Evolutionary conservation across 2,113 vertebrate genomes (phyloP).

Genomic region (Podarcis cretensis): DNA sequence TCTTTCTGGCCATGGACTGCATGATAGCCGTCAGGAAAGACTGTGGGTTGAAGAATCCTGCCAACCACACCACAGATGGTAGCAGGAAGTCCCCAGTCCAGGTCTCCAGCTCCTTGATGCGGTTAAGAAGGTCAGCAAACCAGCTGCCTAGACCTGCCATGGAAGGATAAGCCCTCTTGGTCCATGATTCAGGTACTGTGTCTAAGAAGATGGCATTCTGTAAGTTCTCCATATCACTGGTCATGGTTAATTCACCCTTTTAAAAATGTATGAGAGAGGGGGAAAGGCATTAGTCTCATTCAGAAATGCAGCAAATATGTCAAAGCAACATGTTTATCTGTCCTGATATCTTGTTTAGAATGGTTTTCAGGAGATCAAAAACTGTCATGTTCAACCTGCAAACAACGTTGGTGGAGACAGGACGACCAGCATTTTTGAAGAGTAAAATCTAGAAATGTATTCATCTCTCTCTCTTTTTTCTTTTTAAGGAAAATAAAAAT

Average conservation of each 20-base stretch:
- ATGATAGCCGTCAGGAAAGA: conserved; percentile 95
- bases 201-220: conserved; percentile 88
- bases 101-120: conserved; percentile 89
- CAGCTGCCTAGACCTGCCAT: conserved; percentile 84
- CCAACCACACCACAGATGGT: conserved; percentile 87
- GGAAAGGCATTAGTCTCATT: not conserved
- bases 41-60: conserved; percentile 95
- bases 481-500: not conserved
- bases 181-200: conserved; percentile 87
- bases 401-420: not conserved
- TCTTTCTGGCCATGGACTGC: conserved; percentile 89
- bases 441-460: not conserved
- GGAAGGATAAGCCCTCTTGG: conserved; percentile 88
- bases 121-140: conserved; percentile 88
- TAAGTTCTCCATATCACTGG: conserved; percentile 89
- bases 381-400: not conserved
- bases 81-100: conserved; percentile 89
- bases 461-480: not conserved
- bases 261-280: not conserved
- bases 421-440: not conserved
- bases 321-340: not conserved
- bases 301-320: not conserved
- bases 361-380: not conserved
- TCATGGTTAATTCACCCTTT: conserved; percentile 96
- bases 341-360: not conserved